These are phyloP conservation scores for Sylvilagus floridanus DNA, from an alignment of 2,797 vertebrate genomes.

Conservation along the genomic window DNA sequence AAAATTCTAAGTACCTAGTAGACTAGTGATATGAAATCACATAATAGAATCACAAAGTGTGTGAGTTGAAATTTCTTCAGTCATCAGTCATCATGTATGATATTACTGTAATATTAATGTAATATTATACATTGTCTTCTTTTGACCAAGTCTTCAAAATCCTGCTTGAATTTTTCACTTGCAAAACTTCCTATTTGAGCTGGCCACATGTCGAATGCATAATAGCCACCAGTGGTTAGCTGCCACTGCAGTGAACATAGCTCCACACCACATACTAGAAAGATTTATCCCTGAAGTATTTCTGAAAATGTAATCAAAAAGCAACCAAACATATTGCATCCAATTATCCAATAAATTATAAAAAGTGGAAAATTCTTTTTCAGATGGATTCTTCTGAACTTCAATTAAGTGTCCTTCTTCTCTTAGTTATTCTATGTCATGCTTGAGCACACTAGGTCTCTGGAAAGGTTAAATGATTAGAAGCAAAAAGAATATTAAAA, in stretches of 20 bases:
- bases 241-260: neutral
- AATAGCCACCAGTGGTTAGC: neutral
- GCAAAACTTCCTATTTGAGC: neutral
- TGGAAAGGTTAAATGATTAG: conserved; percentile 48
- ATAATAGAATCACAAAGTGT: neutral
- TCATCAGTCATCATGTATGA: neutral
- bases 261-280: neutral
- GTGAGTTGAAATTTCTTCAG: conserved; percentile 22
- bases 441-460: conserved; percentile 48
- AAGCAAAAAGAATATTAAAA: conserved; percentile 61
- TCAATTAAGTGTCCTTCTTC: conserved; percentile 55
- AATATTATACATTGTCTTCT: neutral
- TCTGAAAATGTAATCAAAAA: conserved; percentile 57
- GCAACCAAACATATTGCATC: neutral
- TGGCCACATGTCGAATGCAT: neutral
- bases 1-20: conserved; percentile 2
- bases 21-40: neutral
- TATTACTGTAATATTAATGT: neutral
- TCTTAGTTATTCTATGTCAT: conserved; percentile 60
- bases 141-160: conserved; percentile 39
- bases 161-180: neutral
- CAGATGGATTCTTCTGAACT: conserved; percentile 45
- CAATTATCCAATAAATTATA: conserved; percentile 44
- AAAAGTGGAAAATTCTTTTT: conserved; percentile 56
- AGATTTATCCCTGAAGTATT: neutral